Evolutionary conservation across 2,113 vertebrate genomes (phyloP), one percentile per base, ranked within the genome.

Genomic region (Globicephala melas): DNA sequence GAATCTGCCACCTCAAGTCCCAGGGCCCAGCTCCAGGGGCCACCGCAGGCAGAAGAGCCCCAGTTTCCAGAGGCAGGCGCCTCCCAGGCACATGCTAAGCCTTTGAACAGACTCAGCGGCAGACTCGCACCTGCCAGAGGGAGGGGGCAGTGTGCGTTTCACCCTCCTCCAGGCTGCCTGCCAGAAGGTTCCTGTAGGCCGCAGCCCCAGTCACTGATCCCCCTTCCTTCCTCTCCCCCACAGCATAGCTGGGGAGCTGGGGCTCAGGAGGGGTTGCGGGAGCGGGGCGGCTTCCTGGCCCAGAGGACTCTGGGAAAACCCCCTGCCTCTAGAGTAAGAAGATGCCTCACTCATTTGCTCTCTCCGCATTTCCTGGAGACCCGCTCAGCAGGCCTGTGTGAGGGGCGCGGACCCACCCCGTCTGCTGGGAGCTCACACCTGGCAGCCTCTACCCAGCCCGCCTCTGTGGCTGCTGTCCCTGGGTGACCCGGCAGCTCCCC

Each of bases 21-120:
- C 23, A 83, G 53, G 83, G 63, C 4, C 60, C 58, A 6, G 13
- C 38, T 60, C 60, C 28, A 76, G 25, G 38, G 84, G 67, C 7
- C 53, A 18, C 90, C 82, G 21, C 50, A 76, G 74, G 82, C 3
- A 0, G 62, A 85, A 6, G 65, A 14, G 50, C 38, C 87, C 44
- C 25, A 47, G 67, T 88, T 97, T 92, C 71, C 90, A 84, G 96
- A 60, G 4, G 21, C 26, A 81, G 14, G 1, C 31, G 11, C 50
- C 74, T 25, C 9, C 81, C 44, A 73, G 73, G 18, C 41, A 79
- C 68, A 63, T 83, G 50, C 97, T 53, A 82, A 96, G 26, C 38
- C 74, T 98, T 95, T 88, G 89, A 98, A 93, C 79, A 89, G 73
- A 65, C 89, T 90, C 65, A 86, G 73, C 18, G 14, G 18, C 97